Conservation (phyloP, 2,113 vertebrate genomes). For the Ascaphus truei region DNA sequence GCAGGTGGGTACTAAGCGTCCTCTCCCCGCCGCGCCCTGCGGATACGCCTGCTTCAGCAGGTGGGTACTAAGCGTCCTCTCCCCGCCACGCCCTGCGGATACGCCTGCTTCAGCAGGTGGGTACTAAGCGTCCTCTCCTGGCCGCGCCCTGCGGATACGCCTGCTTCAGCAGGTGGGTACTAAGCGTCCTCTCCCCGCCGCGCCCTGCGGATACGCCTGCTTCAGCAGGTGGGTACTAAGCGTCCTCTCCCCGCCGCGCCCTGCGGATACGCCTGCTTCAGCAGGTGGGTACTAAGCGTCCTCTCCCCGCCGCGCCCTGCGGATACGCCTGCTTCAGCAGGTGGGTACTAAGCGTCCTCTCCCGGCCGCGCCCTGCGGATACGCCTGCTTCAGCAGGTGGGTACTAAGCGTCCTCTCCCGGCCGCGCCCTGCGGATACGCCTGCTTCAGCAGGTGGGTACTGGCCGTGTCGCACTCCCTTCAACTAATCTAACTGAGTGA, state of each 20-base stretch:
- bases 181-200: constrained; percentile 88
- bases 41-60: constrained; percentile 88
- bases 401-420: constrained; percentile 88
- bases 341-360: too few relatives aligned
- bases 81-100: constrained; percentile 89
- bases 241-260: constrained; percentile 86
- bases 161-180: constrained; percentile 89
- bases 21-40: constrained; percentile 86
- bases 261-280: constrained; percentile 89
- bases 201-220: constrained; percentile 86
- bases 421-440: constrained; percentile 88
- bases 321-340: constrained; percentile 88
- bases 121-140: constrained; percentile 72
- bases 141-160: constrained; percentile 88
- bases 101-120: constrained; percentile 83
- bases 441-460: constrained; percentile 79
- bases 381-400: constrained; percentile 87
- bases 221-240: constrained; percentile 93
- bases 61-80: too few relatives aligned
- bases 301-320: constrained; percentile 86
- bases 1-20: too few relatives aligned
- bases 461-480: background rate
- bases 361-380: constrained; percentile 89
- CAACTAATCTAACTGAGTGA: too few relatives aligned
- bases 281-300: too few relatives aligned